phyloP scores from a whole-genome alignment of 30 jellyfish, hydroid and myxozoan species.

The Haliclystus octoradiatus region DNA sequence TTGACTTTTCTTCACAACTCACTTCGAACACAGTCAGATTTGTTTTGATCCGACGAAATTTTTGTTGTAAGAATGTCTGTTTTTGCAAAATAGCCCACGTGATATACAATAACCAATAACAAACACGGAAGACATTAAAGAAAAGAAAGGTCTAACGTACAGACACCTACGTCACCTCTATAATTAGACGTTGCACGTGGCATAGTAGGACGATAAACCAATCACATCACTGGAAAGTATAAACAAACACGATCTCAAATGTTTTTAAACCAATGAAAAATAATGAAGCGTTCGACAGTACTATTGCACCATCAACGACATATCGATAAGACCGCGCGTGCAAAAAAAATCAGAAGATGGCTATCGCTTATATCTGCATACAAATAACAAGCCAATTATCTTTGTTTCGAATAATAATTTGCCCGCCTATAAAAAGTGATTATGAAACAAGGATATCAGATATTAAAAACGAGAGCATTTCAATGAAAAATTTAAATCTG shows the following conservation, averaged over 20 bases:
- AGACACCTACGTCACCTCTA: neutral
- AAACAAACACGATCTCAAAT: neutral
- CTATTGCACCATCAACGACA: too few species aligned
- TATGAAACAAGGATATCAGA: too few species aligned
- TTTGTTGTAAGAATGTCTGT: neutral
- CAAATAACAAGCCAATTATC: too few species aligned
- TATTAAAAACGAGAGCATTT: too few species aligned
- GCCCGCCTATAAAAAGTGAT: too few species aligned
- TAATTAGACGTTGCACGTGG: slow-evolving; percentile 1
- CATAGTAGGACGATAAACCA: neutral
- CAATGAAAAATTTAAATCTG: too few species aligned
- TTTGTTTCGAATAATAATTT: too few species aligned
- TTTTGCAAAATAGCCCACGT: neutral
- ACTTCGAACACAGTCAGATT: neutral
- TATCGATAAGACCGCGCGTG: too few species aligned
- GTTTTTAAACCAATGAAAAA: neutral
- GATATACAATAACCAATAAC: neutral
- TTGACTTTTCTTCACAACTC: neutral
- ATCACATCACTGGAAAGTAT: neutral
- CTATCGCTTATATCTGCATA: too few species aligned
- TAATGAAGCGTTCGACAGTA: too few species aligned
- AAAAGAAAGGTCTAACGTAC: neutral
- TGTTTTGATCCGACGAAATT: neutral
- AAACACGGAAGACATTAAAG: neutral
- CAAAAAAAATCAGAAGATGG: too few species aligned